Evolutionary conservation across 2,797 vertebrate genomes (phyloP).

Genomic region (Melanitta fusca): DNA sequence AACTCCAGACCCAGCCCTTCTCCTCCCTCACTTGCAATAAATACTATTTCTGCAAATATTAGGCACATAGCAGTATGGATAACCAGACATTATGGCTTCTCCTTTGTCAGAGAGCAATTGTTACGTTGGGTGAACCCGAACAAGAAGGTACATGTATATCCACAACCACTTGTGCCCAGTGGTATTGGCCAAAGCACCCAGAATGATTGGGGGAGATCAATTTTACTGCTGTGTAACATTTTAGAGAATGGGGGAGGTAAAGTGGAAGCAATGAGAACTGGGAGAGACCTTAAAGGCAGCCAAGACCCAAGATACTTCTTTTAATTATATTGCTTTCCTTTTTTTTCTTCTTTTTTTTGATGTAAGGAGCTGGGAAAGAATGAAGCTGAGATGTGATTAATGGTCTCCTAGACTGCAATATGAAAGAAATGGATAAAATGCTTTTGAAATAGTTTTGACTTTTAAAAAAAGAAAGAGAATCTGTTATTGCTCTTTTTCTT

Average conservation of each 20-base stretch:
- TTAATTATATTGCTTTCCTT: conserved; percentile 25
- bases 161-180: background rate
- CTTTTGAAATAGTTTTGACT: conserved; percentile 21
- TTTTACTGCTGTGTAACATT: background rate
- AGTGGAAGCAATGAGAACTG: background rate
- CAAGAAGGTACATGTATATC: background rate
- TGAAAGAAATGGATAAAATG: conserved; percentile 2
- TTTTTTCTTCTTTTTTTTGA: background rate
- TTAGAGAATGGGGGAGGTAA: background rate
- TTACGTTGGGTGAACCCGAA: background rate
- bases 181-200: background rate
- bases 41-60: background rate
- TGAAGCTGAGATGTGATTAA: conserved; percentile 27
- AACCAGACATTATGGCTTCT: background rate
- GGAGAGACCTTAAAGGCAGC: background rate
- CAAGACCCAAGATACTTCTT: background rate
- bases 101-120: background rate
- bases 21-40: background rate
- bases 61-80: background rate
- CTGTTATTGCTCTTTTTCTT: conserved; percentile 2
- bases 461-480: conserved; percentile 18
- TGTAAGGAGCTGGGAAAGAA: background rate
- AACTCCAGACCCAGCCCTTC: background rate
- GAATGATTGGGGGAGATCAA: background rate
- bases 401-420: background rate